Percentiles rank a stretch among this genome's conserved stretches.
phyloP scores from a whole-genome alignment of 2,113 vertebrate genomes.

The Tretioscincus oriximinensis region DNA sequence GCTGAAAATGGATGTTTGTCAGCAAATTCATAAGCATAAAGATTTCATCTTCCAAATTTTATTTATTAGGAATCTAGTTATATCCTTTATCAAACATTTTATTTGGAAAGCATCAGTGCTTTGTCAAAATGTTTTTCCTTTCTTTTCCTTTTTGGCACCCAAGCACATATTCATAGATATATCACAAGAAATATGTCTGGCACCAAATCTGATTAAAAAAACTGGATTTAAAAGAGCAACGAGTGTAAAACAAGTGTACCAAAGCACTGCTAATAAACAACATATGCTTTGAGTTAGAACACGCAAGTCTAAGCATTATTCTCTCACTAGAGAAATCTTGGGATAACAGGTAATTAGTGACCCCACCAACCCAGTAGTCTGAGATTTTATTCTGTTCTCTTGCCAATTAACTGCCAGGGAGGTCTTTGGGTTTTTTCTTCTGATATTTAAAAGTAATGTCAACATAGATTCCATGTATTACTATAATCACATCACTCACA shows the following conservation, averaged over 20 bases:
- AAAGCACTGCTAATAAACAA: constrained; percentile 45
- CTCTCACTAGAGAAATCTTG: constrained; percentile 25
- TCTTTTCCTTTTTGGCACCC: not conserved
- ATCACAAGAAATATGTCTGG: not conserved
- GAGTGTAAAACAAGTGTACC: constrained; percentile 35
- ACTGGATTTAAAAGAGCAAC: not conserved
- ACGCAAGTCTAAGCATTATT: constrained; percentile 43
- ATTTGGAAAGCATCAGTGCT: not conserved
- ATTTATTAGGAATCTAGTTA: too few relatives aligned
- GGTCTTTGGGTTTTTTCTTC: rapidly evolving
- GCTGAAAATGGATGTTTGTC: too few relatives aligned
- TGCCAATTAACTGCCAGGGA: not conserved
- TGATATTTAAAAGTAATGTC: constrained; percentile 24
- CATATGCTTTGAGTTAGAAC: constrained; percentile 44
- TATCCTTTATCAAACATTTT: too few relatives aligned
- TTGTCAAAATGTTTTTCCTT: not conserved
- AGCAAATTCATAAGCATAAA: too few relatives aligned
- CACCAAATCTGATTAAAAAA: not conserved
- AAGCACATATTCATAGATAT: rapidly evolving
- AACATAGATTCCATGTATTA: not conserved
- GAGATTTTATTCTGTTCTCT: constrained; percentile 9
- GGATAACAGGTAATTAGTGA: constrained; percentile 31
- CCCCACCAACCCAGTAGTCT: constrained; percentile 9
- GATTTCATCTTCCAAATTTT: too few relatives aligned
- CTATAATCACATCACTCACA: not conserved